Evolutionary conservation across 2,113 vertebrate genomes (phyloP).

Genomic region (Eupsittula cactorum): DNA sequence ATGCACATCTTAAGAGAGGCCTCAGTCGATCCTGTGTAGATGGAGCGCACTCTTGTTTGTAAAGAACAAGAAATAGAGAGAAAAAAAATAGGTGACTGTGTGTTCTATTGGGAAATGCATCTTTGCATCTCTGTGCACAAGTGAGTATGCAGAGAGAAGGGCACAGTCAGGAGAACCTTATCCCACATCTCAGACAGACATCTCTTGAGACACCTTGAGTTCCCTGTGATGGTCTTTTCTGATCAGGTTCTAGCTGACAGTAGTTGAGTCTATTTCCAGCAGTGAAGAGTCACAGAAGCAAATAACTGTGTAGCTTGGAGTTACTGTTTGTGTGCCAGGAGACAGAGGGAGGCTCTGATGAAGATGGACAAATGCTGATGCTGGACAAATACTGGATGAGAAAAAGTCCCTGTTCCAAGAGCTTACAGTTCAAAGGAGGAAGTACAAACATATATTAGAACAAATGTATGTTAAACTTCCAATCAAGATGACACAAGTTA

Average conservation of each 20-base stretch:
- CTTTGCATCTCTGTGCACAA: not conserved
- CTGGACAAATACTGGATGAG: not conserved
- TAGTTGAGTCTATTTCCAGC: not conserved
- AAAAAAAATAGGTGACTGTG: not conserved
- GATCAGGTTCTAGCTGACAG: not conserved
- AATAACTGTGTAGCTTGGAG: not conserved
- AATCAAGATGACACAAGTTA: not conserved
- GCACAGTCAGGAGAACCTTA: not conserved
- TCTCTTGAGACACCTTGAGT: not conserved
- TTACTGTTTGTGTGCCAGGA: not conserved
- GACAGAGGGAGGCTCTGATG: not conserved
- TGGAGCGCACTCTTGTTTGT: not conserved
- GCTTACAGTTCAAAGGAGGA: slow-evolving; percentile 1
- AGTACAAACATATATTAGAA: not conserved
- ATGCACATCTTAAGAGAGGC: not conserved
- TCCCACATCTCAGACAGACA: no score
- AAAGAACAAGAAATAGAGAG: not conserved
- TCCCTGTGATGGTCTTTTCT: not conserved
- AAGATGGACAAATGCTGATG: not conserved
- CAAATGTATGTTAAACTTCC: not conserved
- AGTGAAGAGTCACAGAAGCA: not conserved
- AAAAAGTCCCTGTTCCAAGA: slow-evolving; percentile 3
- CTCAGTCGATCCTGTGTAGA: not conserved
- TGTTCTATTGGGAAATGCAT: not conserved
- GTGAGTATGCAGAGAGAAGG: not conserved